phyloP scores from a whole-genome alignment of 2,797 vertebrate genomes.

The Heteromormyrus szaboi region DNA sequence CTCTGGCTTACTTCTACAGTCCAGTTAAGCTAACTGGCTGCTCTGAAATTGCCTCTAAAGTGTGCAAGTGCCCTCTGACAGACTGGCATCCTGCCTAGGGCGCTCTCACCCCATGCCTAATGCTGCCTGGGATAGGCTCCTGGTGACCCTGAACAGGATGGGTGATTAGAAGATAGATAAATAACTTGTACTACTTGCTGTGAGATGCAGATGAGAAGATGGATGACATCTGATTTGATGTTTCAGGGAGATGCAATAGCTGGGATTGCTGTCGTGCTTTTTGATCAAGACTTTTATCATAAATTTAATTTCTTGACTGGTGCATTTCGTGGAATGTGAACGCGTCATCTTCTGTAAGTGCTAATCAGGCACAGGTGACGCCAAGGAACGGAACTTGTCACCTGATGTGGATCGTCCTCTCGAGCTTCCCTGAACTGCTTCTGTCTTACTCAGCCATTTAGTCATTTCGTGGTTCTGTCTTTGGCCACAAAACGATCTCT shows the following conservation, averaged over 20 bases:
- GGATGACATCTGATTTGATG: neutral
- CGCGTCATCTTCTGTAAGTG: neutral
- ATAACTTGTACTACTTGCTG: neutral
- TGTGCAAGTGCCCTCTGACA: neutral
- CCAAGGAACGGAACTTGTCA: neutral
- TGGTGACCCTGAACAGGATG: neutral
- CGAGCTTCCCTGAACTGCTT: neutral
- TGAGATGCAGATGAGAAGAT: neutral
- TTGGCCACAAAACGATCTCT: neutral
- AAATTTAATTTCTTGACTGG: neutral
- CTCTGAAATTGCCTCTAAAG: neutral
- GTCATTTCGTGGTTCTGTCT: neutral
- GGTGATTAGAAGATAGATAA: neutral
- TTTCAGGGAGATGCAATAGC: neutral
- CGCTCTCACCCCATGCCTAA: neutral
- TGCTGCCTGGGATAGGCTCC: neutral
- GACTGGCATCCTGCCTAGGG: neutral
- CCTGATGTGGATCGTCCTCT: neutral
- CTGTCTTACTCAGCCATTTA: neutral
- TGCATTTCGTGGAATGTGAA: neutral
- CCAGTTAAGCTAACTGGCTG: neutral
- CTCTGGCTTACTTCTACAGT: neutral
- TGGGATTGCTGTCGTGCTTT: neutral
- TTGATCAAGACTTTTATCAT: neutral
- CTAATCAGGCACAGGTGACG: neutral